Base-by-base conservation (phyloP, 2,888 invertebrate species). In the Himalopsyche kuldschensis region DNA sequence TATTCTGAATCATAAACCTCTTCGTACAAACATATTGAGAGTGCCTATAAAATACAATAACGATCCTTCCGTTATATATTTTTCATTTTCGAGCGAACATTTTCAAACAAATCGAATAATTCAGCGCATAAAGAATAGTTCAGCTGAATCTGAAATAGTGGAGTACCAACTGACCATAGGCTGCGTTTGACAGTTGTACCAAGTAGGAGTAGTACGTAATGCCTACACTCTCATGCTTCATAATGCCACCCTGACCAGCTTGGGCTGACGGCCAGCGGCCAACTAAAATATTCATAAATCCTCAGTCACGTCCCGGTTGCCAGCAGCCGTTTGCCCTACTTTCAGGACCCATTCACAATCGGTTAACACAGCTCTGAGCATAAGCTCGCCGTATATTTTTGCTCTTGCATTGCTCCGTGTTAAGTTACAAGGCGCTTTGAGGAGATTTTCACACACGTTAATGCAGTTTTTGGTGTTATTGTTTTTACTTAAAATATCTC, bases 281-380 rank as follows among this genome's bases (percentile, higher is more conserved):
- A 78, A 69, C 82, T 82, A 79, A 83, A 83, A 83, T 85, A 85
- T 85, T 83, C 82, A 82, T 84, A 85, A 81, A 85, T 85, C 81
- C 81, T 79, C 55, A 80, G 80, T 48, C 76, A 76, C 78, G 81
- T 83, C 41, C 76, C 24, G 32, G 35, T 55, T 15, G 41, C 41
- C 75, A 79, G 55, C 55, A 31, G 63, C 55, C 55, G 80, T 75
- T 75, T 76, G 81, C 47, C 81, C 81, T 76, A 81, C 41, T 81
- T 81, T 32, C 27, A 41, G 41, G 55, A 55, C 55, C 55, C 55
- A 20, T 55, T 55, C 55, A 55, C 55, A 55, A 55, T 55, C 55
- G 55, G 55, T 55, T 55, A 55, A 55, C 55, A 55, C 55, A 24
- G 55, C 55, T 20, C 55, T 55, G 55, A 55, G 55, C 55, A 55